Percentiles rank a stretch among this genome's conserved stretches.
These are phyloP conservation scores for Bedellia somnulentella DNA, from an alignment of 2,888 invertebrate species.

Conservation along the genomic window DNA sequence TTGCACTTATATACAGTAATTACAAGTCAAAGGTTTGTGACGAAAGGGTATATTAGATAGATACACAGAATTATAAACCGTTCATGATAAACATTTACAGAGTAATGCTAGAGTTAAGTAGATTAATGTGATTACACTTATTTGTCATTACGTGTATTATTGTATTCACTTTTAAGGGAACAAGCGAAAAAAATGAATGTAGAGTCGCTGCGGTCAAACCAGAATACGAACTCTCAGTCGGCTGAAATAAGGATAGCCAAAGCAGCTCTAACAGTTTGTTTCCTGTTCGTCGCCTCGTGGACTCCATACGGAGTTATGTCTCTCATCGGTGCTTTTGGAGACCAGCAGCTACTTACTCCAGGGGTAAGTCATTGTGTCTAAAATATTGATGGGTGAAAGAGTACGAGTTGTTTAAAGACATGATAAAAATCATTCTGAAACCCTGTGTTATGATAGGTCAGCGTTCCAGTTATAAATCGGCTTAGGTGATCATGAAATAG, in stretches of 20 bases:
- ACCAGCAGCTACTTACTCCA: slow-evolving; percentile 71
- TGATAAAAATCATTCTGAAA: not conserved
- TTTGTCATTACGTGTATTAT: no score
- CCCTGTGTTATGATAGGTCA: no score
- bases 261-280: slow-evolving; percentile 85
- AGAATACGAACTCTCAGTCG: slow-evolving; percentile 68
- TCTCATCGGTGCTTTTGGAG: slow-evolving; percentile 80
- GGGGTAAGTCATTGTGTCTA: slow-evolving; percentile 49
- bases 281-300: slow-evolving; percentile 85
- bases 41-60: no score
- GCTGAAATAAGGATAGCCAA: slow-evolving; percentile 86
- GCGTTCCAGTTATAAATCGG: no score
- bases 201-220: slow-evolving; percentile 76
- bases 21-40: no score
- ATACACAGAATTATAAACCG: no score
- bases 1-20: no score
- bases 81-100: no score
- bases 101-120: no score
- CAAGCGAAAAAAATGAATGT: slow-evolving; percentile 90
- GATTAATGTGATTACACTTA: no score
- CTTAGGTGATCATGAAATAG: no score
- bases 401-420: not conserved
- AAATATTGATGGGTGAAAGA: not conserved
- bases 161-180: slow-evolving; percentile 20
- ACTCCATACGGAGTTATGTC: slow-evolving; percentile 86